phyloP scores from a whole-genome alignment of 2,113 vertebrate genomes.

The Stegastes partitus region DNA sequence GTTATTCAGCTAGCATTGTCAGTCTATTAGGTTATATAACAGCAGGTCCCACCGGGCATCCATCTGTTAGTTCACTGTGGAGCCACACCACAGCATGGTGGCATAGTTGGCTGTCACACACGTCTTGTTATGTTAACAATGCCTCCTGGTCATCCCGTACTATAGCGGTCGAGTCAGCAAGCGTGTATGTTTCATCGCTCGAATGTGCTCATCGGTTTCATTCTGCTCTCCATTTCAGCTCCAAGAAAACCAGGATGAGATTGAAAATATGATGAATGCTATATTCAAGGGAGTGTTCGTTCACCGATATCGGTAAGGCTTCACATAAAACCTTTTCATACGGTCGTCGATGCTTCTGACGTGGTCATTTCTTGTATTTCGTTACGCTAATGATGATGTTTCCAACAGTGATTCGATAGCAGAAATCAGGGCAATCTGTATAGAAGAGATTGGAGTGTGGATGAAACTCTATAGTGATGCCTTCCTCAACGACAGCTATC shows the following conservation, averaged over 20 bases:
- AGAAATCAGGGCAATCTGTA: constrained; percentile 98
- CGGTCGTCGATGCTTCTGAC: background rate
- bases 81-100: constrained; percentile 45
- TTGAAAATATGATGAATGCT: constrained; percentile 99
- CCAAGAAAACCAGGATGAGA: constrained; percentile 99
- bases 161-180: constrained; percentile 4
- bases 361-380: background rate
- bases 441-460: constrained; percentile 99
- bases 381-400: constrained; percentile 12
- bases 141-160: constrained; percentile 15
- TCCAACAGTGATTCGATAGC: constrained; percentile 94
- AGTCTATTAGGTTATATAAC: constrained; percentile 74
- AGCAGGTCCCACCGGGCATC: constrained; percentile 67
- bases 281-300: constrained; percentile 99
- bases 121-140: constrained; percentile 45
- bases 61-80: constrained; percentile 72
- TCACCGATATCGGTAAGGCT: constrained; percentile 95
- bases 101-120: constrained; percentile 49
- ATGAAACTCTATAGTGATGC: constrained; percentile 99
- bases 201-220: background rate
- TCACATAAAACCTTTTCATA: background rate
- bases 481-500: constrained; percentile 99
- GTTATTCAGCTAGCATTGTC: constrained; percentile 60
- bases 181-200: background rate
- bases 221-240: constrained; percentile 87